phyloP scores from a whole-genome alignment of 2,888 invertebrate species.

The Caenorhabditis sp. region DNA sequence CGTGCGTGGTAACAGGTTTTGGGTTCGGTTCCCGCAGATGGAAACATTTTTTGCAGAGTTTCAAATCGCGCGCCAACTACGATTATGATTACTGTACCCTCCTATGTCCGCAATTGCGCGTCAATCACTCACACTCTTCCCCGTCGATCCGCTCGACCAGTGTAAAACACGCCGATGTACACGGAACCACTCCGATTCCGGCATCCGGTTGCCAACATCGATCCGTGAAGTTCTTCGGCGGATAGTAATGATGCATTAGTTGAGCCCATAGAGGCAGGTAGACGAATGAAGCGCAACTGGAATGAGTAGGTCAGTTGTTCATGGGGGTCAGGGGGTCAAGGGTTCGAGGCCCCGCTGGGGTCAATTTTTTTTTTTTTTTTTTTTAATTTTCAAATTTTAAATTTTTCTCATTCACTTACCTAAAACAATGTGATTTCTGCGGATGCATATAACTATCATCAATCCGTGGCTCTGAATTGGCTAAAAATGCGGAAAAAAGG shows the following conservation, averaged over 20 bases:
- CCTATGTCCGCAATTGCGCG: too few relatives aligned
- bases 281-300: constrained; percentile 76
- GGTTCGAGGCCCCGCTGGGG: too few relatives aligned
- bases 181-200: constrained; percentile 75
- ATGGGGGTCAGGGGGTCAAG: too few relatives aligned
- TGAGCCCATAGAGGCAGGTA: constrained; percentile 77
- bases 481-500: not conserved
- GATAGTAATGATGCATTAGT: constrained; percentile 79
- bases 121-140: constrained; percentile 69
- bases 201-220: constrained; percentile 71
- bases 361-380: too few relatives aligned
- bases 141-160: constrained; percentile 76
- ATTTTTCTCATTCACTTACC: not conserved
- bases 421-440: constrained; percentile 28
- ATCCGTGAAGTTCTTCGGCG: constrained; percentile 81
- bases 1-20: too few relatives aligned
- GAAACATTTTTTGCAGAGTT: too few relatives aligned
- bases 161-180: constrained; percentile 79
- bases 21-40: too few relatives aligned
- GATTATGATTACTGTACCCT: too few relatives aligned
- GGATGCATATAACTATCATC: constrained; percentile 3
- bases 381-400: too few relatives aligned
- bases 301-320: constrained; percentile 5
- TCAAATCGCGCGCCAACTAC: too few relatives aligned
- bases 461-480: constrained; percentile 7